Conservation (phyloP, 2,113 vertebrate genomes). For the Barbus barbus region DNA sequence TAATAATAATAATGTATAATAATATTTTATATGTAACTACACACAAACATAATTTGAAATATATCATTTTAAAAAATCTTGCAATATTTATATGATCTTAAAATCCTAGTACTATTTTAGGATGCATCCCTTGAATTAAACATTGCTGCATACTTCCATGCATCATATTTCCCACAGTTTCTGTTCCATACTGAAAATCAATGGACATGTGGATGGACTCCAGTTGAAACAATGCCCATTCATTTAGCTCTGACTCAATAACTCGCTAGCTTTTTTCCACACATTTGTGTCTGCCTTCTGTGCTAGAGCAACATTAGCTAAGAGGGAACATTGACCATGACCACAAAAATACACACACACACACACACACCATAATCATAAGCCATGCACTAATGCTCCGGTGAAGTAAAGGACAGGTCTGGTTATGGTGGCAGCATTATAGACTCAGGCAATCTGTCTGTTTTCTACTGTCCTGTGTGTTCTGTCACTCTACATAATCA, state of each 20-base stretch:
- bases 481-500: conserved; percentile 36
- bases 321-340: conserved; percentile 6
- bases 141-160: not conserved
- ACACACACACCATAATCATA: not conserved
- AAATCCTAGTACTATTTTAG: not conserved
- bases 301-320: not conserved
- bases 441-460: not conserved
- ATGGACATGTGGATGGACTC: conserved; percentile 5
- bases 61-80: no score
- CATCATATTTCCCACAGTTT: not conserved
- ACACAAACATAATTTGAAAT: no score
- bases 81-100: no score
- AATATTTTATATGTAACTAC: no score
- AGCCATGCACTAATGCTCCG: conserved; percentile 2
- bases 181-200: conserved; percentile 6
- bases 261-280: not conserved
- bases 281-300: not conserved
- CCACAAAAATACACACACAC: not conserved
- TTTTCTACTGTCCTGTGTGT: not conserved
- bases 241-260: not conserved
- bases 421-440: not conserved
- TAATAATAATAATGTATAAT: no score
- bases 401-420: not conserved
- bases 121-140: not conserved
- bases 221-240: conserved; percentile 4